phyloP scores from a whole-genome alignment of 2,888 invertebrate species.

The Himalopsyche tibetana region DNA sequence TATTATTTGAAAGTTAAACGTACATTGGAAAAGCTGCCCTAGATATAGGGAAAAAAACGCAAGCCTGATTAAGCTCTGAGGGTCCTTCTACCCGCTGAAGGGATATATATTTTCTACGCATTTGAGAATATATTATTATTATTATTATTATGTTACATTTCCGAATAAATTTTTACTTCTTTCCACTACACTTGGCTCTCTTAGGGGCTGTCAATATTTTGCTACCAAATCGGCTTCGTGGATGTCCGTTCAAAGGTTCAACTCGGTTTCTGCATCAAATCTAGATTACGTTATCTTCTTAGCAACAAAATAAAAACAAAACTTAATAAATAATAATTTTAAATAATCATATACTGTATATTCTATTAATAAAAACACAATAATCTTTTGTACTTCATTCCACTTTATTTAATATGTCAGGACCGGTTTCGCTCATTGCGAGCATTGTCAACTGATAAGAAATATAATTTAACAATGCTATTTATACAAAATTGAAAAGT shows the following conservation, averaged over 20 bases:
- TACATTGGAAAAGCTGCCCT: conserved; percentile 21
- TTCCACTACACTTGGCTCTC: conserved; percentile 5
- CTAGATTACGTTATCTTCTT: not conserved
- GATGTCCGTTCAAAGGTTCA: not conserved
- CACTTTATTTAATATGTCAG: no score
- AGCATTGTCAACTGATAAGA: no score
- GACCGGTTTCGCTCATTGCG: no score
- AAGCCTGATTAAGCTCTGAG: conserved; percentile 31
- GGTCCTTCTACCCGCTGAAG: not conserved
- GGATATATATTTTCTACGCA: conserved; percentile 22
- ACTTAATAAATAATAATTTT: no score
- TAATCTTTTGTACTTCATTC: no score
- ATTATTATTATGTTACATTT: conserved; percentile 29
- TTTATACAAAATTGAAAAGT: no score
- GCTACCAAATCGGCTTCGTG: not conserved
- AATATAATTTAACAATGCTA: no score
- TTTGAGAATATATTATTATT: conserved; percentile 20
- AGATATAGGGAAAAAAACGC: not conserved
- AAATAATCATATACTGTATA: no score
- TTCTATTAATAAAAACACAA: no score
- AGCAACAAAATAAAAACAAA: no score
- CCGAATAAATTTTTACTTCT: conserved; percentile 3
- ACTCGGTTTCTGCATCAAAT: not conserved
- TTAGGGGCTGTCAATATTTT: not conserved
- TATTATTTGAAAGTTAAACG: conserved; percentile 26